phyloP scores from a whole-genome alignment of 2,113 vertebrate genomes.

The Eretmochelys imbricata region DNA sequence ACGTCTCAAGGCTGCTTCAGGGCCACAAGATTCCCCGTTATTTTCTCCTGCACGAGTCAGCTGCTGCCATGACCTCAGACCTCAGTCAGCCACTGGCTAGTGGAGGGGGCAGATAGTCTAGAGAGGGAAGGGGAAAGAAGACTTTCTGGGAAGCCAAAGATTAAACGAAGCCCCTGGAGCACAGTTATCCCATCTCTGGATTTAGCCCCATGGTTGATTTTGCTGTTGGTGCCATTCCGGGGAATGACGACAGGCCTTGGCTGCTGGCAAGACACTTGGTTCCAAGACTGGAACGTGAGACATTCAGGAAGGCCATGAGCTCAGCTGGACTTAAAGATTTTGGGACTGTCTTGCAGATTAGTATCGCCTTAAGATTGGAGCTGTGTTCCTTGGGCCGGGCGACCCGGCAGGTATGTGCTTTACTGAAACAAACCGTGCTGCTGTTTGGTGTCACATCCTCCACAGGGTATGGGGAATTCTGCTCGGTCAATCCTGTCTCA shows the following conservation, averaged over 20 bases:
- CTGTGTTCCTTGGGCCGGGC: background rate
- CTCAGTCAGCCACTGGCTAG: background rate
- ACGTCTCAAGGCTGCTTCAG: constrained; percentile 31
- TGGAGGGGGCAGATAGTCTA: background rate
- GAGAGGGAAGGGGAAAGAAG: background rate
- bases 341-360: background rate
- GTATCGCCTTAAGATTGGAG: background rate
- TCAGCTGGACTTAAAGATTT: background rate
- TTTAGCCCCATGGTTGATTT: background rate
- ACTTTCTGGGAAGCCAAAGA: background rate
- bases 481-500: background rate
- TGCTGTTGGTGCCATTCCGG: background rate
- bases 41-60: background rate
- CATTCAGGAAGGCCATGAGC: background rate
- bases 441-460: background rate
- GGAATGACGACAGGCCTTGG: background rate
- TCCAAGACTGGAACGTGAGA: background rate
- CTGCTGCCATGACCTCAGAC: background rate
- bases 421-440: background rate
- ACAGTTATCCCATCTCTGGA: background rate
- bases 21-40: constrained; percentile 12
- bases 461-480: background rate
- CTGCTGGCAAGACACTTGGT: background rate
- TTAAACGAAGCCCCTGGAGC: background rate
- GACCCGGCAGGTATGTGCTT: background rate